Evolutionary conservation across 2,888 invertebrate genomes (phyloP), one percentile per base, ranked within the genome.

Genomic region (Acrobasis suavella): DNA sequence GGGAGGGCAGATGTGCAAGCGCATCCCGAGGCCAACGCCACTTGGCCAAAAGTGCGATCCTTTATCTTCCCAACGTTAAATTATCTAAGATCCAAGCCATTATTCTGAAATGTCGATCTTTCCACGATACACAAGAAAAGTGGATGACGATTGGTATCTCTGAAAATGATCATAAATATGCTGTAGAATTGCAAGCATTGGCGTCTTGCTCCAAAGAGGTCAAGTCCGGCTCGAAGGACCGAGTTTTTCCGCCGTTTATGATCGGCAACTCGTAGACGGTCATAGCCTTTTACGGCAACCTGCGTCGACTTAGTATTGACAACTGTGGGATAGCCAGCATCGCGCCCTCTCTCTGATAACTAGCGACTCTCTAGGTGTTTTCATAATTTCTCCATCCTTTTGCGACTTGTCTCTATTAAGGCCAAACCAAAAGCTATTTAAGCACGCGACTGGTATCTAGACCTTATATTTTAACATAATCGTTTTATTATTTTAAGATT

Each of bases 1-100:
- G 91, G 91, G 91, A 73, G 69, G 91, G 84, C 91, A 92, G 90
- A 91, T 91, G 91, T 83, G 87, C 84, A 72, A 67, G 83, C 84
- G 84, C 87, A 84, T 83, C 87, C 78, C 69, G 75, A 69, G 74
- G 75, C 77, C 77, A 71, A 74, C 71, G 75, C 76, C 73, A 77
- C 72, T 68, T 68, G 74, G 77, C 76, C 74, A 74, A 71, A 56
- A 72, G 62, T 70, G 72, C 78, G 74, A 76, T 73, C 76, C 79
- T 85, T 86, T 86, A 90, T 89, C 86, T 83, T 67, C 74, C 74
- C 74, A 32, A 32, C 32, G 87, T 87, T 85, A 81, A 73, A 76
- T 73, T 75, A 76, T 58, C 32, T 80, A 81, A 80, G 80, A 83
- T 85, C 87, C 83, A 82, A 83, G 77, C 79, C 81, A 84, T 85